Percentiles rank a stretch among this genome's conserved stretches.
phyloP scores from a whole-genome alignment of 2,888 invertebrate species.

The Zele albiditarsus region DNA sequence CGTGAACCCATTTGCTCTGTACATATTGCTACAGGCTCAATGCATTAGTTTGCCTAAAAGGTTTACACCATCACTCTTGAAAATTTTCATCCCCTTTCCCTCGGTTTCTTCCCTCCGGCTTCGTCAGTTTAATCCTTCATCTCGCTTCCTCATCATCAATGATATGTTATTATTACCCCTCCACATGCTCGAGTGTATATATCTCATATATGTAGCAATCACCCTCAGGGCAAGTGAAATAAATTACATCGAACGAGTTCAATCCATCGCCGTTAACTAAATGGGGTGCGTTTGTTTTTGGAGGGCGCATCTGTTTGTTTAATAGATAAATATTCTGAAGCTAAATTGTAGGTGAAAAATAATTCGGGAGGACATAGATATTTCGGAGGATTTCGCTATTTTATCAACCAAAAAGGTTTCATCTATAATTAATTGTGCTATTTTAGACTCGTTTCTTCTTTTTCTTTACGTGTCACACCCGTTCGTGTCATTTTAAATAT shows the following conservation, averaged over 20 bases:
- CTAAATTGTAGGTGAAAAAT: too few relatives aligned
- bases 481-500: background rate
- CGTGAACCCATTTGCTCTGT: background rate
- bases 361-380: too few relatives aligned
- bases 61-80: slow-evolving; percentile 67
- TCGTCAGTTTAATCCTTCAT: too few relatives aligned
- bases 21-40: slow-evolving; percentile 29
- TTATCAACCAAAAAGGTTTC: too few relatives aligned
- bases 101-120: too few relatives aligned
- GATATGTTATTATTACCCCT: background rate
- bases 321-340: too few relatives aligned
- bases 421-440: too few relatives aligned
- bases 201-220: background rate
- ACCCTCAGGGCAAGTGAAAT: background rate
- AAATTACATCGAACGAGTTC: background rate
- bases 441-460: background rate
- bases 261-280: background rate
- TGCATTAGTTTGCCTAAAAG: slow-evolving; percentile 69
- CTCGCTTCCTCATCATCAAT: too few relatives aligned
- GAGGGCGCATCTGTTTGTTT: too few relatives aligned
- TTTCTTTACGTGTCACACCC: background rate
- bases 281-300: background rate
- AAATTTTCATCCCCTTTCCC: slow-evolving; percentile 43
- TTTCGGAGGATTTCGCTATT: too few relatives aligned
- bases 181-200: slow-evolving; percentile 25